phyloP scores from a whole-genome alignment of 2,888 invertebrate genomes.

The Hirtodrosophila trivittata region DNA sequence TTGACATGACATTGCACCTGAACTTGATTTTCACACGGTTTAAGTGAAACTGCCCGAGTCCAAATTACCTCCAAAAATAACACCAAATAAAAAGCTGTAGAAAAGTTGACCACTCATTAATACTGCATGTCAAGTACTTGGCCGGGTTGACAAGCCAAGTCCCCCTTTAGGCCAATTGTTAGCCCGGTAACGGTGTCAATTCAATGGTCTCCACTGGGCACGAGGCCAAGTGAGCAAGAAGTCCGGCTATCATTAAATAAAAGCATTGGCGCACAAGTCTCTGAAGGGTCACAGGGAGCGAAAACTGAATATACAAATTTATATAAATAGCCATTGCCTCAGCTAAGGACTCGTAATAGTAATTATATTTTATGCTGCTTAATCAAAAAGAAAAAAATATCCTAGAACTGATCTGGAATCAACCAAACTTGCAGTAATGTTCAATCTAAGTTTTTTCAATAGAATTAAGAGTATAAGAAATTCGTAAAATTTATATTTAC shows the following conservation, averaged over 20 bases:
- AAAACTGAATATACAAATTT: slow-evolving; percentile 36
- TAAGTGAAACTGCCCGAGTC: too few species aligned
- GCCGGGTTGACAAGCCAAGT: slow-evolving; percentile 23
- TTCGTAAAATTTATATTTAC: too few species aligned
- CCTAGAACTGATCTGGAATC: too few species aligned
- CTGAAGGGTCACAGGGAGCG: slow-evolving; percentile 54
- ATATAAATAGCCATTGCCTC: slow-evolving; percentile 54
- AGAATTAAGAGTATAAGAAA: too few species aligned
- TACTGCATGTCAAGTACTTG: slow-evolving; percentile 42
- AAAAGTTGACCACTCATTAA: slow-evolving; percentile 15
- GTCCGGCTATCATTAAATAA: slow-evolving; percentile 60
- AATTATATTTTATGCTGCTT: slow-evolving; percentile 36
- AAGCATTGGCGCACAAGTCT: slow-evolving; percentile 42
- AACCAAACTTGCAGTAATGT: too few species aligned
- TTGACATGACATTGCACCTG: slow-evolving; percentile 42
- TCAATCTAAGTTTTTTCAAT: too few species aligned
- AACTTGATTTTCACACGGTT: slow-evolving; percentile 45
- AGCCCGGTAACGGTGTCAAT: not conserved
- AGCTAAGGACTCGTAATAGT: slow-evolving; percentile 24
- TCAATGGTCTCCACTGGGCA: slow-evolving; percentile 6
- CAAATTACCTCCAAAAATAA: too few species aligned
- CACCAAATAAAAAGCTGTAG: slow-evolving; percentile 40
- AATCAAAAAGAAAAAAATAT: slow-evolving; percentile 7
- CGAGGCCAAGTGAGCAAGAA: slow-evolving; percentile 25
- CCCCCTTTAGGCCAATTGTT: slow-evolving; percentile 1